These are phyloP conservation scores for Rhea americana DNA, from an alignment of 2,113 vertebrate species.

Conservation along the genomic window DNA sequence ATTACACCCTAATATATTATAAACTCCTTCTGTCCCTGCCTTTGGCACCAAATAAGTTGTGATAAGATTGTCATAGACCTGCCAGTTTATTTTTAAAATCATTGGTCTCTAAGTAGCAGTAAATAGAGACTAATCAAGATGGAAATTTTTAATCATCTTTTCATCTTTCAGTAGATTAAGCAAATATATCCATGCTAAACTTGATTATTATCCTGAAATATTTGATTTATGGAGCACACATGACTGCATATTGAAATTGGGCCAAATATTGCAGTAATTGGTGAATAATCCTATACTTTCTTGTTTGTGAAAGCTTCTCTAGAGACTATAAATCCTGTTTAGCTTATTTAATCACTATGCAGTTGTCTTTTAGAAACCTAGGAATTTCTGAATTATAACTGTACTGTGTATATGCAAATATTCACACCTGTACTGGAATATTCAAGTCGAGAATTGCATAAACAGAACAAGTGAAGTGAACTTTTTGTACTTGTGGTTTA, in stretches of 20 bases:
- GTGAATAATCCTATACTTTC: neutral
- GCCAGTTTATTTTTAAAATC: slow-evolving; percentile 16
- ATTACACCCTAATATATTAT: neutral
- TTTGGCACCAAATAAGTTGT: neutral
- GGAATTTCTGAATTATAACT: neutral
- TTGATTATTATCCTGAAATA: slow-evolving; percentile 4
- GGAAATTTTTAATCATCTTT: neutral
- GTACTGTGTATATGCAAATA: neutral
- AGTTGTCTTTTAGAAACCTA: neutral
- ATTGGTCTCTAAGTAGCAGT: slow-evolving; percentile 31
- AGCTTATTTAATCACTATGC: neutral
- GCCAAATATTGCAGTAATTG: neutral
- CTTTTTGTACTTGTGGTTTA: neutral
- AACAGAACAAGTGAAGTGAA: neutral
- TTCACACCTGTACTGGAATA: neutral
- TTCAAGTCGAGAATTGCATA: neutral
- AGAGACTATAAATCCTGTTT: neutral
- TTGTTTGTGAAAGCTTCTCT: neutral
- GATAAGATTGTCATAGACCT: neutral
- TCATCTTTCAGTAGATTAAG: neutral
- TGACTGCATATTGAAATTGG: neutral
- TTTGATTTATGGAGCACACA: slow-evolving; percentile 7
- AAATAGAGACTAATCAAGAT: slow-evolving; percentile 53
- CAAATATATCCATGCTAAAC: neutral
- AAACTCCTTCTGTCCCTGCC: neutral